Conservation (phyloP, 2,797 vertebrate genomes). For the Alcedo quadribrachys region DNA sequence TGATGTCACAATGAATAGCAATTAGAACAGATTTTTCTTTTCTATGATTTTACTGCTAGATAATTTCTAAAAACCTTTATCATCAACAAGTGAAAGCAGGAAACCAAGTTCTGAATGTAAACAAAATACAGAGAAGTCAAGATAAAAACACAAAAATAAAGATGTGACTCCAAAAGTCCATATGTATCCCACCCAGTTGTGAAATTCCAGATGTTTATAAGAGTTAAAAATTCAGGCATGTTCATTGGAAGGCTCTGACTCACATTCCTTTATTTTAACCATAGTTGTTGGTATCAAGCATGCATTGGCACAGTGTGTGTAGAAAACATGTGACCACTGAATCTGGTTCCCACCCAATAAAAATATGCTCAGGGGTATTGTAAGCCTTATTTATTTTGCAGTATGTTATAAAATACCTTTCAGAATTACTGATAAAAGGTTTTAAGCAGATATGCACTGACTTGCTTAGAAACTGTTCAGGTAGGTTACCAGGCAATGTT, state of each 20-base stretch:
- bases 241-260: background rate
- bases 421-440: background rate
- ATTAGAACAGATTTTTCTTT: background rate
- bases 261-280: background rate
- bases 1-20: background rate
- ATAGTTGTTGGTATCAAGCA: background rate
- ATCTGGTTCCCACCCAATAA: constrained; percentile 33
- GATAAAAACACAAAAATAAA: background rate
- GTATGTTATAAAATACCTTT: background rate
- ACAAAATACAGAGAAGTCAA: background rate
- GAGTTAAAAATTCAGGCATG: background rate
- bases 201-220: background rate
- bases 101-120: background rate
- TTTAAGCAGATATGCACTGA: background rate
- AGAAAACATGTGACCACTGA: background rate
- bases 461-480: background rate
- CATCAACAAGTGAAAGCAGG: background rate
- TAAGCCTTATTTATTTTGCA: constrained; percentile 27
- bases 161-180: background rate
- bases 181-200: background rate
- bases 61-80: background rate
- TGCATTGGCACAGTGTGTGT: background rate
- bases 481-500: background rate
- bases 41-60: background rate
- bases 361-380: constrained; percentile 20